Evolutionary conservation across 2,888 invertebrate species (phyloP).

Genomic region (Drosophila antonietae): DNA sequence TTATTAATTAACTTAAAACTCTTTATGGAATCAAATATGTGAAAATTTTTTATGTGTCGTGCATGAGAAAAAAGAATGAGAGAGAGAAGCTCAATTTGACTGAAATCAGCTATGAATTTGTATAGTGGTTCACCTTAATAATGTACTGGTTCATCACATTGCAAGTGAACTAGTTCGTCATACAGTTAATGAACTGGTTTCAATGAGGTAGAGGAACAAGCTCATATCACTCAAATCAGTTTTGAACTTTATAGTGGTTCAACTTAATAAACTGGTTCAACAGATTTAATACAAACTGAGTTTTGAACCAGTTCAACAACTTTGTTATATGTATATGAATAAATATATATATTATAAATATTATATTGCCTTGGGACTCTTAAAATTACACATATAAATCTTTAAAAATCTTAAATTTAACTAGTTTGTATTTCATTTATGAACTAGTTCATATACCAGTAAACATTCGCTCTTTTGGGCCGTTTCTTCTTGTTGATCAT

Average conservation of each 20-base stretch:
- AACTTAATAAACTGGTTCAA: not conserved
- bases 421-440: too few species aligned
- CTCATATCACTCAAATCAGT: not conserved
- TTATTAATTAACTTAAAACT: not conserved
- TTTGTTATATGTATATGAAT: too few species aligned
- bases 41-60: not conserved
- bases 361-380: too few species aligned
- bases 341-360: too few species aligned
- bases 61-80: not conserved
- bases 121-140: not conserved
- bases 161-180: not conserved
- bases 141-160: not conserved
- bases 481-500: not conserved
- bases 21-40: constrained; percentile 5
- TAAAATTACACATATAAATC: too few species aligned
- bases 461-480: not conserved
- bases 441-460: not conserved
- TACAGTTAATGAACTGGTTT: not conserved
- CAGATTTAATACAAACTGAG: too few species aligned
- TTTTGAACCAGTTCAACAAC: too few species aligned
- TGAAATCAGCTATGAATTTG: not conserved
- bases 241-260: not conserved
- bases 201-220: not conserved
- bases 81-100: not conserved
- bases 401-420: too few species aligned